Percentiles rank a stretch among this genome's conserved stretches.
Conservation (phyloP, 2,888 invertebrate genomes). For the Halictus quadricinctus region DNA sequence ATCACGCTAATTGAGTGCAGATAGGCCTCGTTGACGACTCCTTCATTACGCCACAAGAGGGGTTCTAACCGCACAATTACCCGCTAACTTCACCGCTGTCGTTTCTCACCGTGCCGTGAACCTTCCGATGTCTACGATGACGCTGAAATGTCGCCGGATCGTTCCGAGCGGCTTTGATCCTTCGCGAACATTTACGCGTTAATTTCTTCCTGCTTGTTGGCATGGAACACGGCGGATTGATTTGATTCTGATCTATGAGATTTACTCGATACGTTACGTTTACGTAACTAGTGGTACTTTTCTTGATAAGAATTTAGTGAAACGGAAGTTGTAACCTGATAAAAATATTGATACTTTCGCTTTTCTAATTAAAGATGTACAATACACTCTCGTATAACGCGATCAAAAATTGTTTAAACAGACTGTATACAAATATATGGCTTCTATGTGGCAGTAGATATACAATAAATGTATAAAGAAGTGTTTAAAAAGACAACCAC, state of each 20-base stretch:
- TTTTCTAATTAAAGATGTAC: too few relatives aligned
- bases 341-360: too few relatives aligned
- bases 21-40: constrained; percentile 81
- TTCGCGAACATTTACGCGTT: neutral
- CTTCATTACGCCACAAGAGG: constrained; percentile 77
- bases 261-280: neutral
- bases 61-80: constrained; percentile 73
- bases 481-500: neutral
- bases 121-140: constrained; percentile 56
- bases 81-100: constrained; percentile 70
- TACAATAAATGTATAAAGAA: too few relatives aligned
- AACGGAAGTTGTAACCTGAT: neutral
- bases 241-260: neutral
- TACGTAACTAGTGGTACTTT: neutral
- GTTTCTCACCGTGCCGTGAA: constrained; percentile 55
- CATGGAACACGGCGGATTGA: neutral
- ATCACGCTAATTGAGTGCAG: constrained; percentile 81
- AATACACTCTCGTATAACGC: too few relatives aligned
- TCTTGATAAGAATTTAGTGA: neutral
- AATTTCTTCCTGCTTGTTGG: neutral
- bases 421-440: too few relatives aligned
- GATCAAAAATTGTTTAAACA: too few relatives aligned
- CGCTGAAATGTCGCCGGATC: constrained; percentile 47
- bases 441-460: too few relatives aligned
- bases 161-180: constrained; percentile 1